phyloP scores from a whole-genome alignment of 2,113 vertebrate species.

The Proteles cristata region DNA sequence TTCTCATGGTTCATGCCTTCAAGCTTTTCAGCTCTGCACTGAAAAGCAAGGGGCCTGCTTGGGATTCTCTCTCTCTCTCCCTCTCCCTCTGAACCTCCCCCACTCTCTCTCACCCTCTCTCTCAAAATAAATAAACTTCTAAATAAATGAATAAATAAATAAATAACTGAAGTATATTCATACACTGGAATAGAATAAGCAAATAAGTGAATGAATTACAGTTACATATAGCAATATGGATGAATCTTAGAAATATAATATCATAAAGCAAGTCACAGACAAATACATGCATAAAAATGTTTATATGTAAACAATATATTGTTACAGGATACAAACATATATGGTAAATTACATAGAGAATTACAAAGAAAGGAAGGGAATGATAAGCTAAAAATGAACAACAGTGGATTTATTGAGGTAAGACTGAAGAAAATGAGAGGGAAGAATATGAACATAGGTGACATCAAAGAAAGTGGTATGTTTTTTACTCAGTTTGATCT shows the following conservation, averaged over 20 bases:
- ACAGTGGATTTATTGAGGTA: neutral
- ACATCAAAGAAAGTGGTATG: neutral
- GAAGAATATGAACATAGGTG: fast-evolving
- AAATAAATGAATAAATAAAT: too few species aligned
- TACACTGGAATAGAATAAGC: neutral
- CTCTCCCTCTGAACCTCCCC: too few species aligned
- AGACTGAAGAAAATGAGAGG: neutral
- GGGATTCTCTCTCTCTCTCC: too few species aligned
- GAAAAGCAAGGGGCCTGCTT: too few species aligned
- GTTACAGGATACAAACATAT: neutral
- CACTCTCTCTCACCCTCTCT: too few species aligned
- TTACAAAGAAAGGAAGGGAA: neutral
- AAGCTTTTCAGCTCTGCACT: too few species aligned
- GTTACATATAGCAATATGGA: neutral
- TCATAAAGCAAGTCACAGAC: neutral
- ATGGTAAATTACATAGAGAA: neutral
- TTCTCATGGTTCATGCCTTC: too few species aligned
- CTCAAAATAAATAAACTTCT: too few species aligned
- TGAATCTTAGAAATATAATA: neutral
- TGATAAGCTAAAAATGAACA: neutral
- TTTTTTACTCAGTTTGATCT: neutral
- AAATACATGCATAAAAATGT: neutral
- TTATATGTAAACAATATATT: neutral
- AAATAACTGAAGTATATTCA: neutral
- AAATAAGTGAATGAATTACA: neutral